Evolutionary conservation across 2,888 invertebrate genomes (phyloP).

Genomic region (Plebejus melissa): DNA sequence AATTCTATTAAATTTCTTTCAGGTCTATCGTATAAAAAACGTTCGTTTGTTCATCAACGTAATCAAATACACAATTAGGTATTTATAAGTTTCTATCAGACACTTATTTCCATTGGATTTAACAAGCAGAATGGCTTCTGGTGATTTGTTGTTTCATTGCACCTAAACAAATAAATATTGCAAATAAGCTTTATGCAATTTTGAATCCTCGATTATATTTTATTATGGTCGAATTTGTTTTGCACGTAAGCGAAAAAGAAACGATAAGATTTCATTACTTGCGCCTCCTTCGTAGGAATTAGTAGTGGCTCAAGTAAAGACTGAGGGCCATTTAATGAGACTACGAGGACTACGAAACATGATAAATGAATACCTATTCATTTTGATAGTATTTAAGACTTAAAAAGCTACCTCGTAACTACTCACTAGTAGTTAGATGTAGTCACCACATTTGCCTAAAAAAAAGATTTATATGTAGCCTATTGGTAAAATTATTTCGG

Average conservation of each 20-base stretch:
- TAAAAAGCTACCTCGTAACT: no score
- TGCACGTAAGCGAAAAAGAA: constrained; percentile 34
- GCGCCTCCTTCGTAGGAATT: constrained; percentile 36
- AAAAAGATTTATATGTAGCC: no score
- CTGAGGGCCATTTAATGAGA: constrained; percentile 27
- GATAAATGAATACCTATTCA: no score
- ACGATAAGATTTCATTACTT: constrained; percentile 39
- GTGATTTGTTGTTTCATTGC: constrained; percentile 52
- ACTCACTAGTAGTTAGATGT: no score
- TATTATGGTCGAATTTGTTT: constrained; percentile 32
- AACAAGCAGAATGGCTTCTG: constrained; percentile 44
- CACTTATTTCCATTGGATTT: constrained; percentile 49
- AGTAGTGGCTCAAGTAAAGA: constrained; percentile 27
- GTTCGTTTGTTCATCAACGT: background rate
- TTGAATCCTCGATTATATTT: constrained; percentile 27
- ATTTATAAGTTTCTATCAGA: constrained; percentile 48
- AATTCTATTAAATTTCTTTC: background rate
- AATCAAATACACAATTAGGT: constrained; percentile 32
- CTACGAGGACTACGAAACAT: background rate
- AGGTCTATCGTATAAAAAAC: background rate
- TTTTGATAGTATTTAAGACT: no score
- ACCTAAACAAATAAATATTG: constrained; percentile 58
- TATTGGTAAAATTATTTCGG: no score
- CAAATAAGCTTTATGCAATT: constrained; percentile 28
- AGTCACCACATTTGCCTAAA: no score